Conservation (phyloP, 2,888 invertebrate genomes). For the Scrobipalpa costella region DNA sequence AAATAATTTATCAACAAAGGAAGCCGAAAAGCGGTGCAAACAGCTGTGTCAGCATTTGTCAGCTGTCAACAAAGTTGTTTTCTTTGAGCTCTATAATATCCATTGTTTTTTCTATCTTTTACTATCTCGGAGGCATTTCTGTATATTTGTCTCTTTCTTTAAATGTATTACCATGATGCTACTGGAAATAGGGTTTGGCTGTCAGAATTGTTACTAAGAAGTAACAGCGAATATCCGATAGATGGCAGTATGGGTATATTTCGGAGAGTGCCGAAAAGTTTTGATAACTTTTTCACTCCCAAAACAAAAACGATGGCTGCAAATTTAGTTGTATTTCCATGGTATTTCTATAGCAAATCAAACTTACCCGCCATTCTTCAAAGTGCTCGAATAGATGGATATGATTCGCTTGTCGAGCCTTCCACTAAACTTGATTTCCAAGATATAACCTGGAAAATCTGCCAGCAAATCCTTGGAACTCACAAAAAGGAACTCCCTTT, state of each 20-base stretch:
- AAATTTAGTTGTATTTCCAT: no score
- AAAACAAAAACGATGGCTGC: no score
- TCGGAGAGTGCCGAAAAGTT: not conserved
- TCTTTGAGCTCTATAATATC: no score
- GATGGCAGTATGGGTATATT: no score
- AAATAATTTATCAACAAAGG: conserved; percentile 14
- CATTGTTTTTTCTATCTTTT: no score
- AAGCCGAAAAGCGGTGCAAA: conserved; percentile 20
- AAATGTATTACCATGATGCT: no score
- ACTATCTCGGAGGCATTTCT: no score
- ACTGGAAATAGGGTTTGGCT: no score
- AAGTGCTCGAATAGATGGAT: conserved; percentile 81
- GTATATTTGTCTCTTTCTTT: no score
- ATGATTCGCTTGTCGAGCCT: conserved; percentile 73
- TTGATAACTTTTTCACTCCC: not conserved
- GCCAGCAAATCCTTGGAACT: conserved; percentile 52
- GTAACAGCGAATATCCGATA: no score
- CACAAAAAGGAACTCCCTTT: conserved; percentile 65
- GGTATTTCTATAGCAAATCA: no score
- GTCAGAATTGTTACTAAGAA: no score
- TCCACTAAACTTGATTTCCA: conserved; percentile 77
- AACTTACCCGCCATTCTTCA: conserved; percentile 71
- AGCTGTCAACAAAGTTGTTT: not conserved
- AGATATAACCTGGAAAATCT: conserved; percentile 49
- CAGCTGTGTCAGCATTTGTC: not conserved